Evolutionary conservation across 2,113 vertebrate species (phyloP).

Genomic region (Oncorhynchus kisutch): DNA sequence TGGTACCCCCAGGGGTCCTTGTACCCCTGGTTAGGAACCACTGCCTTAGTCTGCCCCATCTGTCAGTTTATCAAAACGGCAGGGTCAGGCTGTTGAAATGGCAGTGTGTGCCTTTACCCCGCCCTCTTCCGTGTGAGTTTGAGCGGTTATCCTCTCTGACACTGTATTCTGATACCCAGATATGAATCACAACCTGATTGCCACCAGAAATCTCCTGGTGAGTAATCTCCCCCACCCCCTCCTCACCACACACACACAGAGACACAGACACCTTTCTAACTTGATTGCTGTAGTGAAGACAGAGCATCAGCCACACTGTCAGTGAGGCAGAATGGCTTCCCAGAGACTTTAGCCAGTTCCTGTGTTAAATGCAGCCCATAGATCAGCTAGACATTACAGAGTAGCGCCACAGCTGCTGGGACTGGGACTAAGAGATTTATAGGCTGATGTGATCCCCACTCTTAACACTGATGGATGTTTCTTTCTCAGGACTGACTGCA

Average conservation of each 20-base stretch:
- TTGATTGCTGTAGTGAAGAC: background rate
- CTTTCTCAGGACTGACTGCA: background rate
- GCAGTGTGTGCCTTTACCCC: background rate
- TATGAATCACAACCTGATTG: constrained; percentile 6
- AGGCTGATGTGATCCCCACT: constrained; percentile 11
- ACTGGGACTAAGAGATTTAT: constrained; percentile 31
- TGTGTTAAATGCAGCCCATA: constrained; percentile 38
- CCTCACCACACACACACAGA: too few species aligned
- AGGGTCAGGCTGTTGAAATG: background rate
- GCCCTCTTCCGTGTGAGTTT: background rate
- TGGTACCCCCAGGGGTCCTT: too few species aligned
- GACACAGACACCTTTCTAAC: constrained; percentile 7
- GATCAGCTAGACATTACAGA: constrained; percentile 33
- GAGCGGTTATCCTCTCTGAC: background rate
- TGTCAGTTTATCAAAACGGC: too few species aligned
- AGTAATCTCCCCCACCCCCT: background rate
- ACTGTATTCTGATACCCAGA: background rate
- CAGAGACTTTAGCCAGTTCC: constrained; percentile 5
- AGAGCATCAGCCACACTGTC: background rate
- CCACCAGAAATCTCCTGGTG: background rate
- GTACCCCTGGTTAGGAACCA: too few species aligned
- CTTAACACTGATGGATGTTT: constrained; percentile 40
- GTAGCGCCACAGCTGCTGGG: constrained; percentile 20
- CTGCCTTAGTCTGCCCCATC: too few species aligned
- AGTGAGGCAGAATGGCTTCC: constrained; percentile 8